Base-by-base conservation (phyloP, 2,113 vertebrate species). In the Pseudolaguvia tuberculata region DNA sequence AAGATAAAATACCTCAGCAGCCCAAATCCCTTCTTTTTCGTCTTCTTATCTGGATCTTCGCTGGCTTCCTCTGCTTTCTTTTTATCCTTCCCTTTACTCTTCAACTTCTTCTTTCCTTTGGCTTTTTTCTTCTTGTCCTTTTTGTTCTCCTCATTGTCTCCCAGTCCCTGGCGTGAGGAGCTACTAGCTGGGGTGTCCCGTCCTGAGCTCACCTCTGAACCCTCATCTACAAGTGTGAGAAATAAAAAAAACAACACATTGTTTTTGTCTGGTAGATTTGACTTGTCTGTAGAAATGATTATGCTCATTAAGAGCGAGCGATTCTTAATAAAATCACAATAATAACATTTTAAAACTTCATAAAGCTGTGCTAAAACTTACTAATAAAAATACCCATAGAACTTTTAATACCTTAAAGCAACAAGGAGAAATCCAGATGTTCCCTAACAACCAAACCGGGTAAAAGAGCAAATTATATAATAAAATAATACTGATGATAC, bases 131-230 rank as follows among this genome's bases (percentile, higher is more conserved):
- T 79, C 77, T 93, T 91, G 59, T 78, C 78, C 76, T 91, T 93
- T 72, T 83, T 87, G 83, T 87, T 88, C 61, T 75, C n/a, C 23
- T 91, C 87, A 58, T 86, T 86, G 62, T 94, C 92, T 1, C 82
- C 62, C 6, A 57, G 86, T 56, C 92, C 91, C 47, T 88, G 89
- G 80, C 86, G 86, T 11, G 83, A 84, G 2, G 91, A 93, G 81
- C 92, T 92, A 78, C 90, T 91, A 50, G 91, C 93, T 18, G 90
- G 94, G 59, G 90, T 88, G 85, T 94, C 94, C 23, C 90, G 91
- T 79, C 93, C 95, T 0, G 94, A 97, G 77, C 96, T 98, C 76
- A 85, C 91, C 85, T 98, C 95, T 18, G 95, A 96, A 59, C 90
- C 88, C 25, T 91, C 91, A 51, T 97, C 96, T 97, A 78, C 39